Evolutionary conservation across 2,797 vertebrate species (phyloP).

Genomic region (Myiotriccus ornatus): DNA sequence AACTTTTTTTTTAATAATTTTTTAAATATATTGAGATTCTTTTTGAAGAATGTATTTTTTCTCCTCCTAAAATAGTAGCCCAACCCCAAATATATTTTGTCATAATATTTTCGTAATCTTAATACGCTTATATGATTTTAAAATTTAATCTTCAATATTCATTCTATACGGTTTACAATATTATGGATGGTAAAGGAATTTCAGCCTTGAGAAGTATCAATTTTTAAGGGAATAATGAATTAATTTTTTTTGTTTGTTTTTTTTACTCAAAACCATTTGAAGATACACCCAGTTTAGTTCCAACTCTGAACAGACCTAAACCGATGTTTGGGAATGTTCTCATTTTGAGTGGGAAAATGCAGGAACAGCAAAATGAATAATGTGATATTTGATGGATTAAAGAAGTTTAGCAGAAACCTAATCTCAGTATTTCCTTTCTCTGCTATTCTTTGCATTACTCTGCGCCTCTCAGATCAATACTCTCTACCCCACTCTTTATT

Average conservation of each 20-base stretch:
- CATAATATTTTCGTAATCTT: not conserved
- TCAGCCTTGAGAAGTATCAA: not conserved
- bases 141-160: not conserved
- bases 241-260: not conserved
- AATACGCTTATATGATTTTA: not conserved
- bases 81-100: not conserved
- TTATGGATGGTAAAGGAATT: not conserved
- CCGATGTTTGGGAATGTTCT: not conserved
- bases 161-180: not conserved
- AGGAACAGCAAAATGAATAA: not conserved
- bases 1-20: not conserved
- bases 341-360: not conserved
- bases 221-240: not conserved
- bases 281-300: not conserved
- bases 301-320: not conserved
- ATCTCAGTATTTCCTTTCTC: not conserved
- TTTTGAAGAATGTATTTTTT: not conserved
- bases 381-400: not conserved
- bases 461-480: not conserved
- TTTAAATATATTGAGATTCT: not conserved
- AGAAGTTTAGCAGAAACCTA: not conserved
- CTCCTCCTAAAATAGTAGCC: not conserved
- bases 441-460: not conserved
- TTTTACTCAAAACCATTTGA: not conserved
- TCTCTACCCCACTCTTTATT: not conserved